Evolutionary conservation across 2,113 vertebrate genomes (phyloP).

Genomic region (Zosterops borbonicus): DNA sequence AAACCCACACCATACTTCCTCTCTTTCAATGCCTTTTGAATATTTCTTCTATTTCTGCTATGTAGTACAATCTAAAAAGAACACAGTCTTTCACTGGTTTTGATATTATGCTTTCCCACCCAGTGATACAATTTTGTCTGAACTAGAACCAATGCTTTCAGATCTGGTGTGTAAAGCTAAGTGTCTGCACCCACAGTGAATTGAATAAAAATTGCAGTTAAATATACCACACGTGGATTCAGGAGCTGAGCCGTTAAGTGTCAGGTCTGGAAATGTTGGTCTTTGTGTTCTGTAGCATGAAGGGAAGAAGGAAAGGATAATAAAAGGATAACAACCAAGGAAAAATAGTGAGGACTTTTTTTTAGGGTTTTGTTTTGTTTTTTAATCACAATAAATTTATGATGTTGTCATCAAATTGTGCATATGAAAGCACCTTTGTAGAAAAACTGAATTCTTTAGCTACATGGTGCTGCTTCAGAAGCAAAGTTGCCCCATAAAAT

Average conservation of each 20-base stretch:
- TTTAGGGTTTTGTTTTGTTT: neutral
- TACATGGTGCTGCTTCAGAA: neutral
- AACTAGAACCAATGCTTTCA: slow-evolving; percentile 30
- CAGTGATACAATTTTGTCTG: slow-evolving; percentile 29
- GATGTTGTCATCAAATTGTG: neutral
- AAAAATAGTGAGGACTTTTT: neutral
- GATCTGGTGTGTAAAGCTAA: slow-evolving; percentile 26
- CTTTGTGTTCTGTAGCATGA: neutral
- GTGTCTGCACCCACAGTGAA: slow-evolving; percentile 12
- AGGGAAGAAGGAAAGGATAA: neutral
- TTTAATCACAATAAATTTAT: neutral
- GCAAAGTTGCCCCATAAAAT: neutral
- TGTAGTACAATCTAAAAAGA: slow-evolving; percentile 14
- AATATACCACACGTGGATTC: neutral
- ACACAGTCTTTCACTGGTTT: neutral
- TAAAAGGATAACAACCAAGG: neutral
- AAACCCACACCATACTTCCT: neutral
- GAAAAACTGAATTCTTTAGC: neutral
- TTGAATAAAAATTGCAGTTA: slow-evolving; percentile 44
- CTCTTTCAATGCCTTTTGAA: slow-evolving; percentile 36
- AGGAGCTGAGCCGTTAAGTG: neutral
- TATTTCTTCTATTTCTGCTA: slow-evolving; percentile 28
- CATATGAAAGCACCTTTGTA: neutral
- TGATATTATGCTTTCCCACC: slow-evolving; percentile 12
- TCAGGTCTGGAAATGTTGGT: slow-evolving; percentile 2